Conservation (phyloP, 2,797 vertebrate genomes). For the Epinephelus malabaricus region DNA sequence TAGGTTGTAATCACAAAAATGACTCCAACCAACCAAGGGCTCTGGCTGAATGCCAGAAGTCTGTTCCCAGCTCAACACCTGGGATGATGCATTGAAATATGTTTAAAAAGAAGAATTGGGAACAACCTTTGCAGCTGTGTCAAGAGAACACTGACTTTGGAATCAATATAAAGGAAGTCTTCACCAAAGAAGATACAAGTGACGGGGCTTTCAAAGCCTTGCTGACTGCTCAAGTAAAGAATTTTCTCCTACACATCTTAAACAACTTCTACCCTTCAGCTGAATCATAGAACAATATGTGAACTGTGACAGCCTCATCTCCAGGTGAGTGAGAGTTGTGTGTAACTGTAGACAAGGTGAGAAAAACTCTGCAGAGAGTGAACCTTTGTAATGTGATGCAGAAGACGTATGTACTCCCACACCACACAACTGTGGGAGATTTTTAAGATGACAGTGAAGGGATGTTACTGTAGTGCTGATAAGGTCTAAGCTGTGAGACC, state of each 20-base stretch:
- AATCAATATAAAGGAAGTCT: background rate
- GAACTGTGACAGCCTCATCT: background rate
- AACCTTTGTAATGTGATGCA: background rate
- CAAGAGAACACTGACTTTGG: background rate
- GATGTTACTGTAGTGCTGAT: too few species aligned
- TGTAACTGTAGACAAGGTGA: background rate
- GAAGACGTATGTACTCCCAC: background rate
- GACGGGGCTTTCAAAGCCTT: background rate
- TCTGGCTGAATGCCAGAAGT: background rate
- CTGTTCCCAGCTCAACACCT: background rate
- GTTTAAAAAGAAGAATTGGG: background rate
- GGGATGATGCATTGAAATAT: background rate
- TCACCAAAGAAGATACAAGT: background rate
- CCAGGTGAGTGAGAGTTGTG: background rate
- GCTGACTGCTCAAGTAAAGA: background rate
- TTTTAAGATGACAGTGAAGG: too few species aligned
- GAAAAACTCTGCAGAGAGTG: background rate
- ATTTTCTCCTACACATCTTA: background rate
- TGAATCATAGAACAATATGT: conserved; percentile 6
- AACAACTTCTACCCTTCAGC: background rate
- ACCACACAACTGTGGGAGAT: too few species aligned
- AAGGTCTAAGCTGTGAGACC: too few species aligned
- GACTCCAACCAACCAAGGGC: background rate
- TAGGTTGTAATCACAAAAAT: conserved; percentile 14
- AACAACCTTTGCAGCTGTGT: background rate